These are phyloP conservation scores for Sebastes itinus DNA, from an alignment of 2,797 vertebrate species.

Conservation along the genomic window DNA sequence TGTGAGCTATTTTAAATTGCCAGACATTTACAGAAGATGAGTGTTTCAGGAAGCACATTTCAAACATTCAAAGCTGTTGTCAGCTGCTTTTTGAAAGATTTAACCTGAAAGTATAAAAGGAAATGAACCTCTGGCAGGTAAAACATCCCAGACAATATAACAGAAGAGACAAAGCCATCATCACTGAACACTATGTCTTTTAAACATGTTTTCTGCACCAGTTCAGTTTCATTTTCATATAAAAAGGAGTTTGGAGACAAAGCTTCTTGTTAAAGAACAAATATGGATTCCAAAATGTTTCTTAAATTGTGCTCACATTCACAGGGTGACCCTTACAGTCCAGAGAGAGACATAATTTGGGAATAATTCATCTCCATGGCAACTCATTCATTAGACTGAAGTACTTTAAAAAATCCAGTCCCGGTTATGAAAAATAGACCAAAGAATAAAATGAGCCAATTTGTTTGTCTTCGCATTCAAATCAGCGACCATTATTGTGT, in stretches of 20 bases:
- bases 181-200: background rate
- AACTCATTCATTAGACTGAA: constrained; percentile 4
- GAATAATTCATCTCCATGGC: constrained; percentile 1
- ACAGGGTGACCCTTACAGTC: background rate
- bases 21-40: background rate
- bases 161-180: background rate
- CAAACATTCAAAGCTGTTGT: background rate
- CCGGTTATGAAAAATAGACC: background rate
- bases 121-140: background rate
- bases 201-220: background rate
- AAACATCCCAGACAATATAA: background rate
- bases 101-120: background rate
- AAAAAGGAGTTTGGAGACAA: background rate
- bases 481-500: background rate
- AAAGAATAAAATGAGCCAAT: background rate
- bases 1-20: background rate
- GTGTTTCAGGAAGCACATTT: background rate
- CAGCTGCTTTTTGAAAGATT: background rate
- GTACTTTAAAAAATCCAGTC: background rate
- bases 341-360: background rate
- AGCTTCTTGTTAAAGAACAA: background rate
- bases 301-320: background rate
- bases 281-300: background rate
- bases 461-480: background rate
- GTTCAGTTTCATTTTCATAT: background rate